These are phyloP conservation scores for Numenius arquata DNA, from an alignment of 2,113 vertebrate genomes.

Conservation along the genomic window DNA sequence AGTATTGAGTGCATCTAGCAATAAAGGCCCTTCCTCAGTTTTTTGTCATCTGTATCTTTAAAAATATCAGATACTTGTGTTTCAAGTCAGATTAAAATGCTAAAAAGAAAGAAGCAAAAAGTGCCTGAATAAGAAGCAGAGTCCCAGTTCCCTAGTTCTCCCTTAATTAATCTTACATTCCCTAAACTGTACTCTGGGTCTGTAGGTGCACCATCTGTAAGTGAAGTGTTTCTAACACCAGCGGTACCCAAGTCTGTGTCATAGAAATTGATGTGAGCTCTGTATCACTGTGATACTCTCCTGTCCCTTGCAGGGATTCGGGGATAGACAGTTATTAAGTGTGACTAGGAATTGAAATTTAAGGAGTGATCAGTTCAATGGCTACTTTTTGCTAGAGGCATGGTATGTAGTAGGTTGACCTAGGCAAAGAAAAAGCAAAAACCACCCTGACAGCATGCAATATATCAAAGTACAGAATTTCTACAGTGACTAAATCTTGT, in stretches of 20 bases:
- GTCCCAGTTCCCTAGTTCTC: background rate
- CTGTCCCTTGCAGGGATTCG: conserved; percentile 38
- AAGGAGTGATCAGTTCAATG: conserved; percentile 56
- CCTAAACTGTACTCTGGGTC: background rate
- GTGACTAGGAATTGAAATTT: conserved; percentile 61
- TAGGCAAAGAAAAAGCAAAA: conserved; percentile 41
- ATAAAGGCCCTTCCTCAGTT: background rate
- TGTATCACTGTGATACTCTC: conserved; percentile 4
- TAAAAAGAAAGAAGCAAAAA: background rate
- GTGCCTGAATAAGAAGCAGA: background rate
- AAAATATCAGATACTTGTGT: background rate
- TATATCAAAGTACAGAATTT: conserved; percentile 11
- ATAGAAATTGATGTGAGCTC: conserved; percentile 26
- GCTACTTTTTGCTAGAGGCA: conserved; percentile 51
- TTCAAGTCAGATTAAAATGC: background rate
- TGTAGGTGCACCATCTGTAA: background rate
- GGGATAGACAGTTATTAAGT: conserved; percentile 57
- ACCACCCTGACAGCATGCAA: background rate
- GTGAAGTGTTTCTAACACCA: background rate
- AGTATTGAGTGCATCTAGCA: background rate
- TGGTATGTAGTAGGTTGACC: conserved; percentile 33
- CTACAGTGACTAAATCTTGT: background rate
- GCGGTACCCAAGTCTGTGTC: background rate
- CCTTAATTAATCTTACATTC: background rate
- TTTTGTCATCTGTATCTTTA: background rate